A percentile compares a stretch with the other conserved stretches of the same genome.
These are phyloP conservation scores for Elanus axillaris DNA, from an alignment of 2,113 vertebrate genomes.

Conservation along the genomic window DNA sequence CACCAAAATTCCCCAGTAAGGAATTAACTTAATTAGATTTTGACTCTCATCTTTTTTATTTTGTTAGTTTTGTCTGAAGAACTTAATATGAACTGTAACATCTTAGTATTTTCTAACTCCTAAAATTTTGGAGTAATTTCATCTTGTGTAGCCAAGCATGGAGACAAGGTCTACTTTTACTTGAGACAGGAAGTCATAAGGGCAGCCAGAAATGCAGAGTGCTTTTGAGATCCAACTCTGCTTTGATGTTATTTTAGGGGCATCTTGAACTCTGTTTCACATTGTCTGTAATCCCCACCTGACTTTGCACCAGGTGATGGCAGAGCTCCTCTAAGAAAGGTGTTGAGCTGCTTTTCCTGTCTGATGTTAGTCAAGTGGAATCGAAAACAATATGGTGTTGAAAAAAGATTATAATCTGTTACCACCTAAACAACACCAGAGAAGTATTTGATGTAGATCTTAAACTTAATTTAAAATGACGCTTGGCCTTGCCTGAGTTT, in stretches of 20 bases:
- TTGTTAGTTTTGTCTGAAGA: background rate
- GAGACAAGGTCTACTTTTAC: background rate
- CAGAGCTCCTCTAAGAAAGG: background rate
- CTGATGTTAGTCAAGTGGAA: background rate
- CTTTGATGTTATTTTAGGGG: background rate
- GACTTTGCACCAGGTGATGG: background rate
- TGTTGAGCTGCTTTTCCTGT: background rate
- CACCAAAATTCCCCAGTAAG: background rate
- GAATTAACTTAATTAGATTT: background rate
- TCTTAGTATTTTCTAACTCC: background rate
- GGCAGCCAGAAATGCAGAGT: background rate
- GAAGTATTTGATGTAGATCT: background rate
- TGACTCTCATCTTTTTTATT: rapidly evolving
- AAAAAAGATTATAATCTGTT: background rate
- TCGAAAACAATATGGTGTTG: background rate
- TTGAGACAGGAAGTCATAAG: background rate
- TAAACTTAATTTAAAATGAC: background rate
- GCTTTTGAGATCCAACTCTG: background rate
- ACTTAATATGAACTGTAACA: background rate
- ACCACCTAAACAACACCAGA: background rate
- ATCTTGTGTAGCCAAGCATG: background rate
- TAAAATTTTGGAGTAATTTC: background rate
- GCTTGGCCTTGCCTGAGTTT: background rate
- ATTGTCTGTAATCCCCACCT: background rate
- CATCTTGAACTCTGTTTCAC: background rate